Evolutionary conservation across 1,140 invertebrate genomes (phyloP), one percentile per base, ranked within the genome.

Genomic region (Phymastichus coffea): DNA sequence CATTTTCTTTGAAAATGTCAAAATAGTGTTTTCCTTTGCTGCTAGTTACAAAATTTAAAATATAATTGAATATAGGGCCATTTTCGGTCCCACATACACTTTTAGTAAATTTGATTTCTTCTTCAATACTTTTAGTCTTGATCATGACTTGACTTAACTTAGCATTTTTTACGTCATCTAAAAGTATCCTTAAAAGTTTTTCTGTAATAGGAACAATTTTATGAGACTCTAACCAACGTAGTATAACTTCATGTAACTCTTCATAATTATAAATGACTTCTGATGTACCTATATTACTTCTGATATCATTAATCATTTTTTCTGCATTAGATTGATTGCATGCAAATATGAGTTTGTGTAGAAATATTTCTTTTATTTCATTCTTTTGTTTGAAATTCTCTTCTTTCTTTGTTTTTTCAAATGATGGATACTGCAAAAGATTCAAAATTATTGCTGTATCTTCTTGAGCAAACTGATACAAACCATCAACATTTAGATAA

Each of bases 271-370:
- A 44, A 30, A 20, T 8, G 26, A 58, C 48, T 22, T 56, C 54
- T 37, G 61, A 46, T 46, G 53, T 49, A 14, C 20, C 9, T 28
- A 57, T 25, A 19, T 56, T 35, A 17, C 25, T 25, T 51, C 35
- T 52, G 8, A 57, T 23, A 10, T 40, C 20, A 28, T 15, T 38
- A 44, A 17, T 47, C 44, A 66, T 47, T 62, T 60, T 40, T 52
- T 22, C 15, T 20, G 17, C 47, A 33, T 57, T 46, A 33, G 40
- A 33, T 48, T 64, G 62, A 60, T 56, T 59, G 23, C 53, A 55
- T 33, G 63, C 63, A 46, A 68, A 59, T 55, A 68, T 56, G 53
- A 68, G 44, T 46, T 63, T 68, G 54, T 68, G 44, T 38, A 66
- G 46, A 66, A 68, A 68, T 49, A 26, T 30, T 12, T 57, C 48